phyloP scores from a whole-genome alignment of 2,797 vertebrate genomes.

The Eupleurogrammus muticus region DNA sequence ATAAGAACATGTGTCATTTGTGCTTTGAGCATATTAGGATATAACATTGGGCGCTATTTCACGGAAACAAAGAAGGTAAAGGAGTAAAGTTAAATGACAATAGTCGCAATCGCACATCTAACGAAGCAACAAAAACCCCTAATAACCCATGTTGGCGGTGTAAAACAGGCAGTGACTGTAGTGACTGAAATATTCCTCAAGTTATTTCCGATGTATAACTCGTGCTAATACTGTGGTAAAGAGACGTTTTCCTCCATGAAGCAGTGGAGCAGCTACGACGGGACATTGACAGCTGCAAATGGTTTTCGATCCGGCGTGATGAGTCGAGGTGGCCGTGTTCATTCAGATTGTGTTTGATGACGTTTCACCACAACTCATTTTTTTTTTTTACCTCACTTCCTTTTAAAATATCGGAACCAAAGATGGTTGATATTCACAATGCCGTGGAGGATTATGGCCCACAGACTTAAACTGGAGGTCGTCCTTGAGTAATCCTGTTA shows the following conservation, averaged over 20 bases:
- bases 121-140: background rate
- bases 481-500: too few species aligned
- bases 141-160: background rate
- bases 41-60: background rate
- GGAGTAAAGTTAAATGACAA: constrained; percentile 15
- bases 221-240: constrained; percentile 6
- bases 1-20: background rate
- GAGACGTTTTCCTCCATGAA: constrained; percentile 6
- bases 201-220: constrained; percentile 24
- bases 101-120: background rate
- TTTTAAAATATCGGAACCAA: background rate
- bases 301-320: constrained; percentile 11
- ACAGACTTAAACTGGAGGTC: too few species aligned
- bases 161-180: background rate
- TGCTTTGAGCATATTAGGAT: background rate
- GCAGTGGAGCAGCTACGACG: background rate
- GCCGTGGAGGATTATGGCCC: background rate
- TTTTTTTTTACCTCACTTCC: constrained; percentile 9
- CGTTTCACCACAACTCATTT: constrained; percentile 10
- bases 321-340: background rate
- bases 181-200: background rate
- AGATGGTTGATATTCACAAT: background rate
- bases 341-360: constrained; percentile 1
- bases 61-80: background rate
- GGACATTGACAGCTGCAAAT: constrained; percentile 1